These are phyloP conservation scores for Malaclemys terrapin DNA, from an alignment of 2,113 vertebrate genomes.

Conservation along the genomic window DNA sequence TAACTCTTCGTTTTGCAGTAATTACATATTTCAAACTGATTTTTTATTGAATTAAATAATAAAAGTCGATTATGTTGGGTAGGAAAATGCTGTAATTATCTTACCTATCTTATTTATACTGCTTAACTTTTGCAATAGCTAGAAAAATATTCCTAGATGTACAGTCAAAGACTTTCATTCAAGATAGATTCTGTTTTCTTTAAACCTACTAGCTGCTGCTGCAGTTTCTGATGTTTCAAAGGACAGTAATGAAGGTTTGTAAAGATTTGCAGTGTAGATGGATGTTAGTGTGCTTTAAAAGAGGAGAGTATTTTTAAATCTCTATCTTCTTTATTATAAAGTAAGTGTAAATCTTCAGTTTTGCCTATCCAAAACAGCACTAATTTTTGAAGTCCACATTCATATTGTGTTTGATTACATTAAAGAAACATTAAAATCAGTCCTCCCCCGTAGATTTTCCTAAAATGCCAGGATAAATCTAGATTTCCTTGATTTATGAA, in stretches of 20 bases:
- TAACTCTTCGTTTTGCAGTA: not conserved
- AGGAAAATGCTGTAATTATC: not conserved
- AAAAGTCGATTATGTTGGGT: not conserved
- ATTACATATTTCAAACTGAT: not conserved
- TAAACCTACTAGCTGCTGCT: slow-evolving; percentile 66
- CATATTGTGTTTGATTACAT: not conserved
- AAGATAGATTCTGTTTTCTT: slow-evolving; percentile 71
- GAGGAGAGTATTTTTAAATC: not conserved
- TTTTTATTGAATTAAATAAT: not conserved
- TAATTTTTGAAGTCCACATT: not conserved
- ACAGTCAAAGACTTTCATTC: slow-evolving; percentile 9
- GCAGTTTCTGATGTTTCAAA: slow-evolving; percentile 68
- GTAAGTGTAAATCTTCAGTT: slow-evolving; percentile 52
- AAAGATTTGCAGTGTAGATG: slow-evolving; percentile 43
- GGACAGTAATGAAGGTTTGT: slow-evolving; percentile 72
- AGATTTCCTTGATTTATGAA: not conserved
- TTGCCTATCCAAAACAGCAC: not conserved
- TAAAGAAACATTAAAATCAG: not conserved
- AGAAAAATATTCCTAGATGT: not conserved
- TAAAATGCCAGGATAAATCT: not conserved
- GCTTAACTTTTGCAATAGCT: too few relatives aligned
- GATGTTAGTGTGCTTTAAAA: slow-evolving; percentile 19
- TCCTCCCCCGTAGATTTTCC: not conserved
- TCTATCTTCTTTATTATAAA: slow-evolving; percentile 16
- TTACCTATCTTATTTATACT: not conserved